Conservation (phyloP, 2,888 invertebrate species). For the Cantharis rustica region DNA sequence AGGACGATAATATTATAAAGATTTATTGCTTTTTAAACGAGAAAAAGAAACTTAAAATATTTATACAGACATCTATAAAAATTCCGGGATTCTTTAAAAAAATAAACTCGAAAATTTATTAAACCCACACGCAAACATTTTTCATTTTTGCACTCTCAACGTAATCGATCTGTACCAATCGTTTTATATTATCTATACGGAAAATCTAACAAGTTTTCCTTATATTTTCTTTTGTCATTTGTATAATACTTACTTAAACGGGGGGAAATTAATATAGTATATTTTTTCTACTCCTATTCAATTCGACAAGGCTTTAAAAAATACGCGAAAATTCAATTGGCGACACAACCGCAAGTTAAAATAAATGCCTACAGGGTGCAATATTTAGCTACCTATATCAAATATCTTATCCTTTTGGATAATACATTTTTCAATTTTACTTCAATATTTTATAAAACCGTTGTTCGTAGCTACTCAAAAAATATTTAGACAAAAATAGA, state of each 20-base stretch:
- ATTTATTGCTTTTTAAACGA: background rate
- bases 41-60: background rate
- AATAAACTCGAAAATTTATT: background rate
- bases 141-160: background rate
- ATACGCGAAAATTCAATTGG: background rate
- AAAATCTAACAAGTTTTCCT: background rate
- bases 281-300: background rate
- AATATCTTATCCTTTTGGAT: slow-evolving; percentile 39
- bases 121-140: background rate
- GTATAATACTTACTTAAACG: background rate
- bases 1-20: slow-evolving; percentile 8
- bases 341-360: background rate
- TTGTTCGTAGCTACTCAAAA: background rate
- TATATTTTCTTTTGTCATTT: background rate
- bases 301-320: background rate
- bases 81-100: background rate
- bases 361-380: slow-evolving; percentile 34
- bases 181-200: background rate
- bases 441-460: background rate
- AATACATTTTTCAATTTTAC: slow-evolving; percentile 39
- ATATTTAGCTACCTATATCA: slow-evolving; percentile 39
- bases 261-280: background rate
- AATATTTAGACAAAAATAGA: background rate
- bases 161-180: background rate
- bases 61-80: background rate